These are phyloP conservation scores for Cygnus olor DNA, from an alignment of 2,797 vertebrate genomes.

Conservation along the genomic window DNA sequence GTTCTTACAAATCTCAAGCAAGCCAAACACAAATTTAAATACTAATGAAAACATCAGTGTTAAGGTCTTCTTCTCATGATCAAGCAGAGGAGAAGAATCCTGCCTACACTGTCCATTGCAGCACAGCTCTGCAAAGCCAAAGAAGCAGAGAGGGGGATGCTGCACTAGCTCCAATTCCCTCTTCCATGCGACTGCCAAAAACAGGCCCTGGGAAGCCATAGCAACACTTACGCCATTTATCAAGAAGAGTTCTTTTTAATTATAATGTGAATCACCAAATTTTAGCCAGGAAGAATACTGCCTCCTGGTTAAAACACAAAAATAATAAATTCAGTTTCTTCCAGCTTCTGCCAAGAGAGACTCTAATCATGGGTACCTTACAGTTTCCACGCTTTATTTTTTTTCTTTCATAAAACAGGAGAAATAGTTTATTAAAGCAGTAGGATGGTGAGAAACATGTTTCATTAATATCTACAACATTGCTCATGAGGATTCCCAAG, in stretches of 20 bases:
- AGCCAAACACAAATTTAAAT: background rate
- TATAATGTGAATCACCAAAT: background rate
- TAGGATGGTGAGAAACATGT: background rate
- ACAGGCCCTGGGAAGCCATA: constrained; percentile 33
- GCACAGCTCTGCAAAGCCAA: background rate
- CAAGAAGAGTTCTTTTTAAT: background rate
- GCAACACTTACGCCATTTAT: constrained; percentile 30
- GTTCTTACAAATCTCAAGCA: background rate
- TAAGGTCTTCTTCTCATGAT: background rate
- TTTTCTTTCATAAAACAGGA: background rate
- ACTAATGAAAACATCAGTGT: background rate
- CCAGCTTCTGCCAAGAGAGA: background rate
- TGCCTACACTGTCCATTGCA: background rate
- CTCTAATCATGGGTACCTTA: background rate
- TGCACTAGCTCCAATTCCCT: background rate
- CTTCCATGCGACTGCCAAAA: background rate
- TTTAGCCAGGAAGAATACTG: background rate
- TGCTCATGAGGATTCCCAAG: background rate
- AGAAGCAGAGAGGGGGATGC: background rate
- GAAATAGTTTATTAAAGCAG: background rate
- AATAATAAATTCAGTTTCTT: constrained; percentile 2
- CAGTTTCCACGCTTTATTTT: background rate
- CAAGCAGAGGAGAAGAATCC: background rate
- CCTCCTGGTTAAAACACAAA: background rate
- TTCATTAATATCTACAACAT: background rate